A percentile compares a stretch with the other conserved stretches of the same genome.
Evolutionary conservation across 2,797 vertebrate genomes (phyloP).

Genomic region (Luscinia luscinia): DNA sequence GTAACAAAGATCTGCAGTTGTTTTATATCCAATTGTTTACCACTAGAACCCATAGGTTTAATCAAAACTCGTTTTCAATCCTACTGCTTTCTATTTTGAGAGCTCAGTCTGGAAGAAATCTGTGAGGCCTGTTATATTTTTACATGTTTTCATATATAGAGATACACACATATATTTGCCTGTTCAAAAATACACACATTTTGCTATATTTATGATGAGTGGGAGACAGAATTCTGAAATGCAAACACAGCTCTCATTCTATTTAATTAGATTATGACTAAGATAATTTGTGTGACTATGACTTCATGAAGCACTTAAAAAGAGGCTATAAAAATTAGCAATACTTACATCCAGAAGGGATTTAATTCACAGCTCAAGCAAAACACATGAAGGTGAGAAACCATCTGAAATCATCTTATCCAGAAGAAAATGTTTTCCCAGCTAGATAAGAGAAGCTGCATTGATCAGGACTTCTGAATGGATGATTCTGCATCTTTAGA

Average conservation of each 20-base stretch:
- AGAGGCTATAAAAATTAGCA: slow-evolving; percentile 11
- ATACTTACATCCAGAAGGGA: background rate
- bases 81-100: slow-evolving; percentile 6
- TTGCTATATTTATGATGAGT: slow-evolving; percentile 35
- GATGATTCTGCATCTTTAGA: background rate
- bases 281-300: slow-evolving; percentile 36
- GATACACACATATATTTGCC: slow-evolving; percentile 13
- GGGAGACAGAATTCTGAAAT: slow-evolving; percentile 35
- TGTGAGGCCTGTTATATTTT: slow-evolving; percentile 28
- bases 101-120: background rate
- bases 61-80: background rate
- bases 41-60: background rate
- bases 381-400: slow-evolving; percentile 19
- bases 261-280: slow-evolving; percentile 49
- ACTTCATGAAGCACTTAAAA: slow-evolving; percentile 25
- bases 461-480: slow-evolving; percentile 22
- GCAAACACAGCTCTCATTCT: slow-evolving; percentile 15
- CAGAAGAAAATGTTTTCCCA: background rate
- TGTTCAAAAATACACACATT: slow-evolving; percentile 29
- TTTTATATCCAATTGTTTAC: background rate
- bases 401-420: background rate
- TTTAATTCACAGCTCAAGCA: slow-evolving; percentile 42
- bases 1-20: background rate
- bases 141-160: slow-evolving; percentile 9
- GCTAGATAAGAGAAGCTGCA: background rate